A percentile compares a stretch with the other conserved stretches of the same genome.
phyloP scores from a whole-genome alignment of 1,140 invertebrate species.

The Zaprionus taronus region DNA sequence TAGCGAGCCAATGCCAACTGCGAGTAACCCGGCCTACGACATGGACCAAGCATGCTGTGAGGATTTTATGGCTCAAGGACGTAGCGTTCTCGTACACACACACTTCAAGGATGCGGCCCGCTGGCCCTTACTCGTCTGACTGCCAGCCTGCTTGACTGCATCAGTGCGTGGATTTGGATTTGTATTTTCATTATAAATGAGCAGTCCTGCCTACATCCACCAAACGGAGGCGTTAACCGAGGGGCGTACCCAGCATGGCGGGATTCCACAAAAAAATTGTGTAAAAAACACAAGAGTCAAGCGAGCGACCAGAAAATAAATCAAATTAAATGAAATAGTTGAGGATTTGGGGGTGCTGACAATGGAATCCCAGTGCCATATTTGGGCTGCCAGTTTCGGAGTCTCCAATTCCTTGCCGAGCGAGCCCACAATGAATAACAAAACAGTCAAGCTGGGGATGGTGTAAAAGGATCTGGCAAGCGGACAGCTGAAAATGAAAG shows the following conservation, averaged over 20 bases:
- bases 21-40: constrained; percentile 41
- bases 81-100: constrained; percentile 31
- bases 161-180: constrained; percentile 61
- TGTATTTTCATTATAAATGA: constrained; percentile 73
- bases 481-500: constrained; percentile 47
- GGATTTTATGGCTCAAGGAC: constrained; percentile 78
- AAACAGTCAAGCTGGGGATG: constrained; percentile 27
- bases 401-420: constrained; percentile 23
- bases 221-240: constrained; percentile 48
- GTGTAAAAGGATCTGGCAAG: constrained; percentile 12
- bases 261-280: constrained; percentile 43
- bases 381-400: constrained; percentile 46
- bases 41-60: constrained; percentile 33
- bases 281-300: constrained; percentile 55
- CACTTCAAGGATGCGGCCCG: constrained; percentile 55
- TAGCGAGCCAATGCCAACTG: constrained; percentile 43
- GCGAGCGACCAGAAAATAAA: constrained; percentile 69
- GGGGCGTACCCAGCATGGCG: constrained; percentile 42
- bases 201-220: constrained; percentile 33
- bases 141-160: constrained; percentile 13
- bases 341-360: constrained; percentile 61
- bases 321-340: constrained; percentile 82
- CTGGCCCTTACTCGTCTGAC: no score
- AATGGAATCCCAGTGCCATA: constrained; percentile 60
- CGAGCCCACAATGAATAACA: constrained; percentile 46